Base-by-base conservation (phyloP, 2,113 vertebrate genomes). In the Oncorhynchus kisutch region DNA sequence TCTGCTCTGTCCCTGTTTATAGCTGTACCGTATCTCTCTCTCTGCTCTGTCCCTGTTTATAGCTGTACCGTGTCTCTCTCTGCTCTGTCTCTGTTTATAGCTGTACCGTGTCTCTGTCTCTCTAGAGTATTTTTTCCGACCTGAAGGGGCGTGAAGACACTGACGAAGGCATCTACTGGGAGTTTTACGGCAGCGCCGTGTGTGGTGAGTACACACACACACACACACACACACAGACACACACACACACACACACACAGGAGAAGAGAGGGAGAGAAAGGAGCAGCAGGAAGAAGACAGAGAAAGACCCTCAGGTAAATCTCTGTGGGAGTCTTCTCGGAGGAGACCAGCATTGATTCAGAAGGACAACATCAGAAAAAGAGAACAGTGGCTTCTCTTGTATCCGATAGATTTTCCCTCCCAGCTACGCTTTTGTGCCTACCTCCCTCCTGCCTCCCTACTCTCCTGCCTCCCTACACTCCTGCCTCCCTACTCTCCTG, bases 51-150 rank as follows among this genome's bases (percentile, higher is more conserved):
- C 29, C 0, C 29, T 31, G 4, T 31, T 31, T 4, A 31, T 31
- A 31, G 29, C 29, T 31, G 29, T 5, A 31, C 4, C 29, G 29
- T 31, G 29, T 31, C 4, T 31, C 29, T 31, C 29, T 31, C 29
- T 31, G 29, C 29, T 29, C 29, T 29, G 29, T 31, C 29, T 0
- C 29, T 31, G 29, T 31, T 31, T 4, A 31, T 31, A 31, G 29
- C 29, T 31, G 29, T 31, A 85, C 79, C 73, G 29, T 65, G 76
- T 70, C 77, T 14, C 57, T 72, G 48, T 80, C 16, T 82, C 85
- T 85, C 73, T 91, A 99, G 97, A 97, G 90, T 99, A 98, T 92
- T 95, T 99, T 99, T 86, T 94, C 94, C 71, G 96, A 99, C 94
- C 94, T 99, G 79, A 96, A 97, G 88, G 96, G 96, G 91, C 94